phyloP scores from a whole-genome alignment of 2,113 vertebrate species.

The Nycticryphes semicollaris region DNA sequence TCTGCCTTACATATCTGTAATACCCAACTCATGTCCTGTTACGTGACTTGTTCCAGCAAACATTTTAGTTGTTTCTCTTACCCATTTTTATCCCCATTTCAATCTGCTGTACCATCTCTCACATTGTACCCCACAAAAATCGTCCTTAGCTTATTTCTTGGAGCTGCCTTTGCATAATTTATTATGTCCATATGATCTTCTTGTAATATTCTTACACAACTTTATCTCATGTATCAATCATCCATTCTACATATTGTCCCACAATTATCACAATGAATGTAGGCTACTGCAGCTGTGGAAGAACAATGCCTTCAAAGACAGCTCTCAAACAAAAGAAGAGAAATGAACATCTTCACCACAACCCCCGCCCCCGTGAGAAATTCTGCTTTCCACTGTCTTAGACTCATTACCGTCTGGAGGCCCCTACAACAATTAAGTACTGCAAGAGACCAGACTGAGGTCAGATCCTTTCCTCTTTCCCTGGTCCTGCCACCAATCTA shows the following conservation, averaged over 20 bases:
- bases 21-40: background rate
- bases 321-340: conserved; percentile 57
- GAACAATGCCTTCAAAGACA: conserved; percentile 68
- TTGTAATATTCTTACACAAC: conserved; percentile 57
- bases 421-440: conserved; percentile 65
- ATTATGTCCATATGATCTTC: conserved; percentile 59
- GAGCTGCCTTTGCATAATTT: conserved; percentile 40
- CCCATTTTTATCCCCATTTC: background rate
- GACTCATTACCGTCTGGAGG: conserved; percentile 65
- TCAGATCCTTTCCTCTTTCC: conserved; percentile 61
- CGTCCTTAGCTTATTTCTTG: conserved; percentile 32
- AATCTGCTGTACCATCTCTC: background rate
- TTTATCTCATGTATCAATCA: conserved; percentile 70
- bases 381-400: conserved; percentile 63
- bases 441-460: conserved; percentile 63
- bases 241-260: conserved; percentile 58
- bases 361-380: conserved; percentile 64
- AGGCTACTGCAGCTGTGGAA: conserved; percentile 67
- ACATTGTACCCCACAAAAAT: background rate
- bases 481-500: conserved; percentile 58
- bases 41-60: background rate
- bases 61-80: background rate
- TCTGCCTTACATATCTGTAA: background rate
- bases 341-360: conserved; percentile 71
- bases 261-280: conserved; percentile 68